phyloP scores from a whole-genome alignment of 1,140 invertebrate genomes.

The Tetramorium alpestre region DNA sequence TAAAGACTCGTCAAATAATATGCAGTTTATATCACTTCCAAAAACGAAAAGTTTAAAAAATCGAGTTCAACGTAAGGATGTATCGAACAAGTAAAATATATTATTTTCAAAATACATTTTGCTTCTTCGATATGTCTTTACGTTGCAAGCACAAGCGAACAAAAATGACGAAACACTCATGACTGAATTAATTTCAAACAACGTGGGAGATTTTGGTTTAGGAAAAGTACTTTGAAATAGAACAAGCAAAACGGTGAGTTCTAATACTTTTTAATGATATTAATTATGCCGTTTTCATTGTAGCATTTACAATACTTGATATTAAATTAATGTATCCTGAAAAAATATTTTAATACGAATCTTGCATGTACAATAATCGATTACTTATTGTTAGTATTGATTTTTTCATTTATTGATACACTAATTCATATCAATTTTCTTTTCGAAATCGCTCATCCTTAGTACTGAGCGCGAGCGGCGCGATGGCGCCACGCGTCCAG shows the following conservation, averaged over 20 bases:
- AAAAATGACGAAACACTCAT: background rate
- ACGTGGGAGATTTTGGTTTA: background rate
- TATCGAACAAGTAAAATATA: background rate
- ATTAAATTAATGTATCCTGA: background rate
- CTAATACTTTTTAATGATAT: background rate
- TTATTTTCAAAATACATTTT: background rate
- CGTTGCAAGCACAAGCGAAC: background rate
- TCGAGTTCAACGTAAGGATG: background rate
- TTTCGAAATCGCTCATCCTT: no score
- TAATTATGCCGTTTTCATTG: background rate
- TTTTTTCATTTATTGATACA: no score
- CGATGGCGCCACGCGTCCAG: background rate
- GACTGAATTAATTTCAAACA: background rate
- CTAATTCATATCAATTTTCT: no score
- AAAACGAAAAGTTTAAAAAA: constrained; percentile 15
- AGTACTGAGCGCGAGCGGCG: background rate
- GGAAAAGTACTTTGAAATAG: constrained; percentile 65
- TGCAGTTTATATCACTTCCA: background rate
- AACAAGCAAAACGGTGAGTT: constrained; percentile 22
- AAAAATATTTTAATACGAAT: background rate
- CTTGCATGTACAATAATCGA: background rate
- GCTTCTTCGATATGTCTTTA: no score
- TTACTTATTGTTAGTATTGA: no score
- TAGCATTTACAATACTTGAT: background rate
- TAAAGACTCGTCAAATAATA: background rate